Evolutionary conservation across 64 coral and sea anemone genomes (phyloP), one percentile per base, ranked within the genome.

Genomic region (Astreopora myriophthalma): DNA sequence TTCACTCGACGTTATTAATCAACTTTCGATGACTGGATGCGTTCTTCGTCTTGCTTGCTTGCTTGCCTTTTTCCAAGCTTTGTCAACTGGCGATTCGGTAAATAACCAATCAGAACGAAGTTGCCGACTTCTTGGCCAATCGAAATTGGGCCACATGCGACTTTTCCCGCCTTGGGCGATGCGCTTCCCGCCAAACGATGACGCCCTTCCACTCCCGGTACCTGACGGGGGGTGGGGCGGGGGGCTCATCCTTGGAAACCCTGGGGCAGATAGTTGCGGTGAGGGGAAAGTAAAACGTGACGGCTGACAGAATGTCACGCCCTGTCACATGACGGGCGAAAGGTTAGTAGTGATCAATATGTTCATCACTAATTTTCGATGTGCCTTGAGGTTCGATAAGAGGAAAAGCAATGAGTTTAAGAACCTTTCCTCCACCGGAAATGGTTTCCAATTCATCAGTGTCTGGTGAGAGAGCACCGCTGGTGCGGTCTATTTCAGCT

Each of bases 391-490:
- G 4, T 13, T 32, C 4, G 2, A 1, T 2, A 34, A 16, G 2
- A 73, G 20, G 8, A 1, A 34, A 83, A 64, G 20, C 55, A 83
- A 93, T 93, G 92, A 93, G 85, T 68, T 48, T 93, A 7, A 31
- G 31, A 80, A 88, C 68, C 6, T 88, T 93, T 49, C 92, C 92
- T 72, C 92, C 92, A 37, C 36, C 81, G 61, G 48, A 69, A 22
- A 93, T 93, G 92, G 27, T 37, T 80, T 93, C 92, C 60, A 25
- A 29, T 23, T 23, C 87, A 23, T 63, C 85, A 79, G 38, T 25
- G 10, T 48, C 24, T 6, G 85, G 74, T 39, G 49, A 58, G 24
- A 88, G 65, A 42, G 76, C 92, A 14, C 85, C 79, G 3, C 33
- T 93, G 23, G 46, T 58, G 24, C 79, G 86, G 19, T 85, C 93